Conservation (phyloP, 53 echinoderm and acorn worm genomes). For the Stichopus horrens region DNA sequence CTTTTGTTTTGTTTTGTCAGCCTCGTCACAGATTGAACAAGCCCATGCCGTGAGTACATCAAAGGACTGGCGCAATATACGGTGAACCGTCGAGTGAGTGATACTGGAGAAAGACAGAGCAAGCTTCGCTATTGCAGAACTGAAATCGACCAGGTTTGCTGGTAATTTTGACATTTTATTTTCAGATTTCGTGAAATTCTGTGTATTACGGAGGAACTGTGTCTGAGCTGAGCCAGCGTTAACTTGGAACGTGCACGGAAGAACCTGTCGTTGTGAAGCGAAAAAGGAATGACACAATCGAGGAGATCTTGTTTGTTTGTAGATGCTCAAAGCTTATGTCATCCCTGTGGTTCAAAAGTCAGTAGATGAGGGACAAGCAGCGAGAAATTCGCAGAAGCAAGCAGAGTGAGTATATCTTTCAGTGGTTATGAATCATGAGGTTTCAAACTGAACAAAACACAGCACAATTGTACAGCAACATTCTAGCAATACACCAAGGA, state of each 20-base stretch:
- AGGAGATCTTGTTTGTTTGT: not conserved
- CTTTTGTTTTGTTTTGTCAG: constrained; percentile 33
- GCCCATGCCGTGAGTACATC: constrained; percentile 30
- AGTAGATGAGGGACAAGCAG: not conserved
- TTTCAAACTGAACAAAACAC: not conserved
- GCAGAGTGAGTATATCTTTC: not conserved
- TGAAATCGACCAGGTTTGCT: constrained; percentile 2
- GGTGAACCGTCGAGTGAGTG: not conserved
- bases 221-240: not conserved
- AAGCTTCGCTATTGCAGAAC: not conserved
- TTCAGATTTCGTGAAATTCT: not conserved
- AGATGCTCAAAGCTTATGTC: not conserved
- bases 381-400: not conserved
- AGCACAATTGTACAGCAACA: no score
- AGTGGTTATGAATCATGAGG: not conserved
- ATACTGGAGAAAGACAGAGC: not conserved
- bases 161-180: constrained; percentile 32
- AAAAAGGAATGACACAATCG: not conserved
- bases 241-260: not conserved
- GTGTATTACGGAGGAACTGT: not conserved
- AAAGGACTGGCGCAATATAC: constrained; percentile 8
- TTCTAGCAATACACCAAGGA: no score
- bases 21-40: constrained; percentile 34
- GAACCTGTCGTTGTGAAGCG: not conserved
- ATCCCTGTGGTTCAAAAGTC: not conserved